Base-by-base conservation (phyloP, 2,888 invertebrate species). In the Tortrix viridana region DNA sequence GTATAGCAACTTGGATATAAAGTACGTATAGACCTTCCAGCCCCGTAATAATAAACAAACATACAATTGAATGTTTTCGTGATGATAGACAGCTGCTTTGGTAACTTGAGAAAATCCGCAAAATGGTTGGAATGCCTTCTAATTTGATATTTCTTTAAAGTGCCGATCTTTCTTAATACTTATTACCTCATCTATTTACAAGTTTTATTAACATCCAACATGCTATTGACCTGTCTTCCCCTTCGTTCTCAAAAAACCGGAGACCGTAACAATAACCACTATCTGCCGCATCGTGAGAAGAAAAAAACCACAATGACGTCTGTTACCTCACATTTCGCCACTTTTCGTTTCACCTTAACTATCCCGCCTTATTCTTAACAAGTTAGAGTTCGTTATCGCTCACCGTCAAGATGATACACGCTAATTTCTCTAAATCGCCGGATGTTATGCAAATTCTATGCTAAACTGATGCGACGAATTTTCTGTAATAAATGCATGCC, bases 211-310 rank as follows among this genome's bases (percentile, higher is more conserved):
- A 38, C 54, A 19, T 55, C 43, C 16, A n/a, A 37, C 37, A 6
- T 54, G 57, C 32, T 58, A 53, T 63, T 63, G 63, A 63, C 63
- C 63, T 53, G 58, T 63, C 63, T 63, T 57, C 58, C 63, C 46
- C 48, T 38, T 49, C 49, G 44, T 60, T 54, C 38, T 47, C 53
- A 65, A 60, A 67, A 68, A 66, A 59, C 47, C 22, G 38, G 19
- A 37, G 61, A 62, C 53, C 19, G 47, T 46, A 64, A 68, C 64
- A 68, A 60, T 47, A 67, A 65, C 60, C 65, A 57, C 55, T 71
- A 72, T 71, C 70, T 48, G 37, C 53, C 65, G 55, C 65, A 69
- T 69, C 69, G 70, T 72, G 72, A 66, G 71, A 72, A 69, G 54
- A 67, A 60, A 63, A 67, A 67, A 65, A 64, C 41, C 4, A 67